These are phyloP conservation scores for Morelia viridis DNA, from an alignment of 2,797 vertebrate genomes.

Conservation along the genomic window DNA sequence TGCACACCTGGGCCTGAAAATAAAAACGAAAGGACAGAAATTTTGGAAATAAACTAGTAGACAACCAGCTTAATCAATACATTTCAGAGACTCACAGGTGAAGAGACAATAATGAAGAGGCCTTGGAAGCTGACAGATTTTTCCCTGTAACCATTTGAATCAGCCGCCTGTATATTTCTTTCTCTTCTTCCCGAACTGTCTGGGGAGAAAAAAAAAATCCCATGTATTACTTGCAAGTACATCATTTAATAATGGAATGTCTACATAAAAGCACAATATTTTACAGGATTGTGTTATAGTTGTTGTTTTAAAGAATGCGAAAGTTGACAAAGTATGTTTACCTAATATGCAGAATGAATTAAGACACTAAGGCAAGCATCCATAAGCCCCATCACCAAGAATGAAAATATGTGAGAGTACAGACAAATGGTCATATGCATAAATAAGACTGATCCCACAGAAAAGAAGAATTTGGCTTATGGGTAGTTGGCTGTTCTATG, in stretches of 20 bases:
- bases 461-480: background rate
- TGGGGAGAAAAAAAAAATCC: constrained; percentile 52
- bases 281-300: accelerated
- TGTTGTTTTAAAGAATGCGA: background rate
- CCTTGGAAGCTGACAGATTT: constrained; percentile 81
- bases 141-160: constrained; percentile 90
- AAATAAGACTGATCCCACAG: background rate
- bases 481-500: background rate
- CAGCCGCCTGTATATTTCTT: constrained; percentile 91
- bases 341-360: background rate
- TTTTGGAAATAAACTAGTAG: accelerated
- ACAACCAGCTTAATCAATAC: accelerated
- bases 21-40: background rate
- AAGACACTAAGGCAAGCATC: background rate
- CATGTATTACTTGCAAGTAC: background rate
- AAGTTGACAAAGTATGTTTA: background rate
- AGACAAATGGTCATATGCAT: background rate
- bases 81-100: constrained; percentile 80
- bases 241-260: background rate
- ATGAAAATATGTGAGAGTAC: background rate
- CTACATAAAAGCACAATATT: background rate
- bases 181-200: constrained; percentile 90
- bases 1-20: constrained; percentile 68
- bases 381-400: background rate
- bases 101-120: constrained; percentile 81